phyloP scores from a whole-genome alignment of 2,113 vertebrate genomes.

The Actenoides lindsayi region DNA sequence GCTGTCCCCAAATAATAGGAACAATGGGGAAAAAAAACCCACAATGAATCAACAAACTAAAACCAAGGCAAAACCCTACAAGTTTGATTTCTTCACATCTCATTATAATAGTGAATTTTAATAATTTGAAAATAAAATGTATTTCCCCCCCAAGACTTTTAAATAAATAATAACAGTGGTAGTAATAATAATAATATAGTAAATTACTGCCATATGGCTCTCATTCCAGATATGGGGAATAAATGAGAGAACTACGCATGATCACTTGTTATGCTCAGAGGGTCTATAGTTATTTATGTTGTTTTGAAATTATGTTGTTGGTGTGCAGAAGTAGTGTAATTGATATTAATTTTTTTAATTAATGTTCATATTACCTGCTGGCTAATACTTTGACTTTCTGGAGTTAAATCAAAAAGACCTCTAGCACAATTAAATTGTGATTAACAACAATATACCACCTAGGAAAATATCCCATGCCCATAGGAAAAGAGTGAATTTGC shows the following conservation, averaged over 20 bases:
- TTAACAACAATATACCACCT: background rate
- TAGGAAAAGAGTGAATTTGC: background rate
- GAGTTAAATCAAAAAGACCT: background rate
- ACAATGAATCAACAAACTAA: background rate
- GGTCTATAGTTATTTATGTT: background rate
- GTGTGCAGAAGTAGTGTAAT: background rate
- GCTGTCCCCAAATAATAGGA: background rate
- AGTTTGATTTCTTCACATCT: background rate
- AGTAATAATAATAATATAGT: background rate
- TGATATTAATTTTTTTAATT: conserved; percentile 50
- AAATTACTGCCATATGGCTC: background rate
- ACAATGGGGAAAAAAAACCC: accelerated
- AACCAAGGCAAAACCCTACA: background rate
- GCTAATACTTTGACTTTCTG: background rate
- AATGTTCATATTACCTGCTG: background rate
- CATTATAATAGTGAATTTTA: background rate
- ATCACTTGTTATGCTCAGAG: background rate
- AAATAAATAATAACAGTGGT: conserved; percentile 9
- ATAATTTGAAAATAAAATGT: conserved; percentile 19
- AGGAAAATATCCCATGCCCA: background rate
- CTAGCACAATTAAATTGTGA: background rate
- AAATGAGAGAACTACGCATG: background rate
- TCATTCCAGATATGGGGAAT: background rate
- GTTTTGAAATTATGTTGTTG: conserved; percentile 21
- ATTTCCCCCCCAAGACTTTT: background rate